A percentile compares a stretch with the other conserved stretches of the same genome.
phyloP scores from a whole-genome alignment of 1,140 invertebrate genomes.

The Belonocnema kinseyi region DNA sequence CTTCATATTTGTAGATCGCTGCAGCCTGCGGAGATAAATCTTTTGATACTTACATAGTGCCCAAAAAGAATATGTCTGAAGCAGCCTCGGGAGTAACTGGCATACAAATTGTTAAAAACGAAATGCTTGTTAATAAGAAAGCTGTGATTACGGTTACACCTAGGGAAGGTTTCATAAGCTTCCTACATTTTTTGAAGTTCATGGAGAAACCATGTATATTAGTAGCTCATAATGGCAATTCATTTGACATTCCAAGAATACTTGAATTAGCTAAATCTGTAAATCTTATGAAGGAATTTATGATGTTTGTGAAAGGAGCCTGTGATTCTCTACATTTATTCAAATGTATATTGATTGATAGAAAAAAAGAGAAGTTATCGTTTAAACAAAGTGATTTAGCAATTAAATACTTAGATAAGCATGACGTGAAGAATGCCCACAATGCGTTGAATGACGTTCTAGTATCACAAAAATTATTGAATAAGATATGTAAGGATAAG shows the following conservation, averaged over 20 bases:
- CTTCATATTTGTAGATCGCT: too few species aligned
- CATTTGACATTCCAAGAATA: conserved; percentile 11
- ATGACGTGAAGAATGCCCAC: conserved; percentile 2
- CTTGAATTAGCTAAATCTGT: conserved; percentile 11
- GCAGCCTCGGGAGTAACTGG: too few species aligned
- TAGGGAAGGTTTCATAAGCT: conserved; percentile 20
- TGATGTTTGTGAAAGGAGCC: background rate
- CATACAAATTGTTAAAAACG: too few species aligned
- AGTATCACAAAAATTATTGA: conserved; percentile 12
- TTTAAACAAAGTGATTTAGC: conserved; percentile 25
- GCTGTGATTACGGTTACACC: conserved; percentile 14
- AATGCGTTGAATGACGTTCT: conserved; percentile 25
- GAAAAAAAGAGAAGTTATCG: conserved; percentile 25
- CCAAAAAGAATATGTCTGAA: too few species aligned
- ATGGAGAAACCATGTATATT: conserved; percentile 26
- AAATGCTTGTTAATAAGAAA: too few species aligned
- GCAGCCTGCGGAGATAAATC: too few species aligned
- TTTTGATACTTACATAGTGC: too few species aligned
- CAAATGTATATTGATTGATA: background rate
- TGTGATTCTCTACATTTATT: conserved; percentile 10
- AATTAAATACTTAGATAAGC: conserved; percentile 17
- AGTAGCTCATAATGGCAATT: conserved; percentile 15
- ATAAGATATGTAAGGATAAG: conserved; percentile 26
- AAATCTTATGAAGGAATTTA: conserved; percentile 24
- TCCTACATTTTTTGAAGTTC: conserved; percentile 15